phyloP scores from a whole-genome alignment of 2,113 vertebrate genomes.

The Etia nguti region DNA sequence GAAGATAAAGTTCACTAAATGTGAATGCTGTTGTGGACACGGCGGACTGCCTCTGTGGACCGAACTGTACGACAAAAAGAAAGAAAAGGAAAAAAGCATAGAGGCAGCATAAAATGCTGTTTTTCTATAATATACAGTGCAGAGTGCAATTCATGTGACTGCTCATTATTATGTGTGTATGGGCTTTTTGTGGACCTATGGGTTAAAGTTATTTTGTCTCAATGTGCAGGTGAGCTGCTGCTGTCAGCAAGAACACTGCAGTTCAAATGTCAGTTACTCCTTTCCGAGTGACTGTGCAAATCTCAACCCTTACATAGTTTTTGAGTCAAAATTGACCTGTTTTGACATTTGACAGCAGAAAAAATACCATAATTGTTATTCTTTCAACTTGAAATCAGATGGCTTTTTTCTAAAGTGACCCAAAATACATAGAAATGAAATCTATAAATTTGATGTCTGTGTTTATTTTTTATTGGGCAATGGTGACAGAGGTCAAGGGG shows the following conservation, averaged over 20 bases:
- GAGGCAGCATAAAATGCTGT: not conserved
- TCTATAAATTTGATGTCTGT: no score
- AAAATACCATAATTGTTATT: no score
- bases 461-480: not conserved
- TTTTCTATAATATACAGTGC: not conserved
- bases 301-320: no score
- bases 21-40: not conserved
- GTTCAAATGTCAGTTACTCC: not conserved
- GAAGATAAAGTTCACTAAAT: not conserved
- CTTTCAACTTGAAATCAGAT: no score
- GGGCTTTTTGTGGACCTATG: not conserved
- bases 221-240: not conserved
- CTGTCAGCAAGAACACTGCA: not conserved
- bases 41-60: not conserved
- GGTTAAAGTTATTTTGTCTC: not conserved
- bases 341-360: no score
- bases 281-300: not conserved
- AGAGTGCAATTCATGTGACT: not conserved
- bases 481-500: not conserved
- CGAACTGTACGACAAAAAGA: fast-evolving
- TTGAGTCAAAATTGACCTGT: no score
- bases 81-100: fast-evolving
- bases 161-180: not conserved
- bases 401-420: no score
- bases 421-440: no score